A percentile compares a stretch with the other conserved stretches of the same genome.
These are phyloP conservation scores for Dromiciops gliroides DNA, from an alignment of 2,113 vertebrate species.

Conservation along the genomic window DNA sequence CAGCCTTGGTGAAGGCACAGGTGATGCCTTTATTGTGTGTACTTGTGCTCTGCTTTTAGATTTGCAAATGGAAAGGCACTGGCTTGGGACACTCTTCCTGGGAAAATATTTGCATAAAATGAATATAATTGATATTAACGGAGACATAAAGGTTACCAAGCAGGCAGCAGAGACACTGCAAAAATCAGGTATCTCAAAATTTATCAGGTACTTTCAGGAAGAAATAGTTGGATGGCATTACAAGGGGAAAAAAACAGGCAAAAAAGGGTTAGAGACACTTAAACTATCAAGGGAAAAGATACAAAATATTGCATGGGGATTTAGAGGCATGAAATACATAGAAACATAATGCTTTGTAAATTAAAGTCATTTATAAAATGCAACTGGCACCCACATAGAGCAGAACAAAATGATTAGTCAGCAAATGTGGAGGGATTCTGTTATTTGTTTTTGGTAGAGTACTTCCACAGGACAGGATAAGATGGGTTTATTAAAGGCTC, in stretches of 20 bases:
- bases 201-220: conserved; percentile 58
- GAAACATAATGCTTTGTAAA: conserved; percentile 88
- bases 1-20: conserved; percentile 25
- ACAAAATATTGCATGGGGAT: conserved; percentile 85
- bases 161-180: conserved; percentile 35
- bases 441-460: conserved; percentile 67
- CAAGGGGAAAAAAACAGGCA: conserved; percentile 21
- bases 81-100: background rate
- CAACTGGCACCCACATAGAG: conserved; percentile 68
- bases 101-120: conserved; percentile 13
- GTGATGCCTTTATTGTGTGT: background rate
- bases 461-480: conserved; percentile 59
- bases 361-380: conserved; percentile 95
- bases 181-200: conserved; percentile 8
- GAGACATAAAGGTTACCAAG: conserved; percentile 41
- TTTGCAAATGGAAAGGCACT: conserved; percentile 5
- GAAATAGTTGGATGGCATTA: conserved; percentile 44
- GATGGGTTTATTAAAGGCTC: conserved; percentile 39
- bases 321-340: conserved; percentile 77
- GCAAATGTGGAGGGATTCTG: conserved; percentile 69
- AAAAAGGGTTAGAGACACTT: conserved; percentile 86
- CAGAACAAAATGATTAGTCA: conserved; percentile 75
- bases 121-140: conserved; percentile 30
- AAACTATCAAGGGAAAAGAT: conserved; percentile 81
- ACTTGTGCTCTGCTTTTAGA: background rate